Conservation (phyloP, 1,140 invertebrate species). For the Trichonephila clavipes region DNA sequence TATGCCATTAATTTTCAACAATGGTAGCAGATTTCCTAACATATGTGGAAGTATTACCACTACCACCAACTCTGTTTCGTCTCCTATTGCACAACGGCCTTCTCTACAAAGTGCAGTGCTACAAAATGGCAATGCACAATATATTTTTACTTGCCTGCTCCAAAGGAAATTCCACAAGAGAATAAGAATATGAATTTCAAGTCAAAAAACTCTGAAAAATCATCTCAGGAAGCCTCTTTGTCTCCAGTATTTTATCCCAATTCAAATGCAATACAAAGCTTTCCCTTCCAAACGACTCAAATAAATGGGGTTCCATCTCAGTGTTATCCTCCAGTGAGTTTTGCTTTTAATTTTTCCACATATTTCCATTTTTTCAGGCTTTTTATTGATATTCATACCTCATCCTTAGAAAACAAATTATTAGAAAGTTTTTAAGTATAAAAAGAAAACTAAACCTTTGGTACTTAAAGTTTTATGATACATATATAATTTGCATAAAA, state of each 20-base stretch:
- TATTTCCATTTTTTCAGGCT: not conserved
- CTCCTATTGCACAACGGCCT: not conserved
- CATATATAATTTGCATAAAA: no score
- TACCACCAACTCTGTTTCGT: not conserved
- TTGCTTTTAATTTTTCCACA: not conserved
- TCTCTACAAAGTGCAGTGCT: not conserved
- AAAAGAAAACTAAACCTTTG: not conserved
- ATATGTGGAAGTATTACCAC: not conserved
- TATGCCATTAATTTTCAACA: not conserved
- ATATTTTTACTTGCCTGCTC: not conserved
- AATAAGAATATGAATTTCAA: not conserved
- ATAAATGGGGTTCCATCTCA: not conserved
- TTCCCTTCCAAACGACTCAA: not conserved
- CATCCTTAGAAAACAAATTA: no score
- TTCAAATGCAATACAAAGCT: not conserved
- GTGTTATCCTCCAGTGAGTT: not conserved
- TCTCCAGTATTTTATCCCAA: not conserved
- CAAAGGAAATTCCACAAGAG: not conserved
- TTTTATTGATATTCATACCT: no score
- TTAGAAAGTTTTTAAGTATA: no score
- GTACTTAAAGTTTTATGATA: not conserved
- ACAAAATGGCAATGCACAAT: conserved; percentile 17
- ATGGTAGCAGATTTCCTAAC: not conserved
- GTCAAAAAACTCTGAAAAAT: not conserved
- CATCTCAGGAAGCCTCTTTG: not conserved